Evolutionary conservation across 2,888 invertebrate genomes (phyloP), one percentile per base, ranked within the genome.

Genomic region (Biston stratarius): DNA sequence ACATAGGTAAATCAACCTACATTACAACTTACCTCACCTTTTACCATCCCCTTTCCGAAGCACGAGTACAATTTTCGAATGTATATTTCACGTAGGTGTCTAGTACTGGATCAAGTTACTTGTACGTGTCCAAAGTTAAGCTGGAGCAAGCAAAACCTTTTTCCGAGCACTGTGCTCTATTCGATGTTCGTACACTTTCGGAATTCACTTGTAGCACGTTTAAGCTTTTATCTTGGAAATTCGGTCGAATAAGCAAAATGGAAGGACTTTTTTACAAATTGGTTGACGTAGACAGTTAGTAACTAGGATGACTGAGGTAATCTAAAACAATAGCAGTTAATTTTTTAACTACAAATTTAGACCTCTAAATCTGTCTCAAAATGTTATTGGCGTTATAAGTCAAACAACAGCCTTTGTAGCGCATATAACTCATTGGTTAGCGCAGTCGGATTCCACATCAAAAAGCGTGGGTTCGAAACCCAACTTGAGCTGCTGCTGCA

Each of bases 121-220:
- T 9, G 38, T 8, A 9, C 59, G 47, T 40, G 48, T 48, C 40
- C 36, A 8, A 52, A 60, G 60, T 60, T 60, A 60, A 51, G 60
- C 60, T 52, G 51, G 51, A 34, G 51, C 60, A 60, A 33, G 60
- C 51, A 40, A 60, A 60, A 40, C 51, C 60, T 60, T 52, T 60
- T 60, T 60, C n/a, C 42, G 42, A 60, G 33, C 36, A n/a, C 36
- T 14, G 44, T 34, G 36, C 48, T 9, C 49, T 33, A 12, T 59
- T 11, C 49, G 15, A 58, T 38, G 47, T 38, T 15, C 38, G 48
- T 48, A 24, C 59, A 59, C 48, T 59, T 59, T 38, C 6, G 6
- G 48, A 59, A 48, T 59, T 48, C 45, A 49, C 49, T 59, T 59
- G 59, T 59, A 59, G 33, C 47, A 38, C 47, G 55, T 40, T 34